These are phyloP conservation scores for Gryllus longicercus DNA, from an alignment of 2,888 invertebrate species.

Conservation along the genomic window DNA sequence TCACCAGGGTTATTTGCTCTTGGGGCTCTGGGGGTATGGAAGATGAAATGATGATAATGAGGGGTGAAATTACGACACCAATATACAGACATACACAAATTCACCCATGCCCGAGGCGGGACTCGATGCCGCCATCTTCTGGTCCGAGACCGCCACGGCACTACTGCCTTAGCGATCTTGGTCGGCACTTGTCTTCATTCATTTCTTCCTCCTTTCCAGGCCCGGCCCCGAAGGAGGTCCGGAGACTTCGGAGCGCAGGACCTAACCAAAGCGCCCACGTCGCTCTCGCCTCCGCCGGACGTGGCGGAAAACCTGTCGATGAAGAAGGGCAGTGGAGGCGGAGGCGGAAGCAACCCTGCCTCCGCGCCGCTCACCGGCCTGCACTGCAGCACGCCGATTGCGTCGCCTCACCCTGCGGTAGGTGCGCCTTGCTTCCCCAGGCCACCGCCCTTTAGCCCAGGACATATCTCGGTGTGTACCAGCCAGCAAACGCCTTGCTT, in stretches of 20 bases:
- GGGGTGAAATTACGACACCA: no score
- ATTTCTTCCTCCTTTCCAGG: conserved; percentile 48
- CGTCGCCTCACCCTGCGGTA: conserved; percentile 36
- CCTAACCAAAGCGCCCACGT: conserved; percentile 50
- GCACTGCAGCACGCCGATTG: conserved; percentile 38
- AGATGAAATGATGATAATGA: no score
- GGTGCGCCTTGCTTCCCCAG: neutral
- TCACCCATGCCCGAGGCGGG: no score
- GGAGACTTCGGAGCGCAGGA: conserved; percentile 69
- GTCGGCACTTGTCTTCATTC: no score
- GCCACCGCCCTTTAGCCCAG: conserved; percentile 11
- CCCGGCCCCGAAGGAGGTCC: conserved; percentile 76
- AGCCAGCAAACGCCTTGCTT: no score
- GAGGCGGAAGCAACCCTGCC: conserved; percentile 39
- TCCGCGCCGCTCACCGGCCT: conserved; percentile 40
- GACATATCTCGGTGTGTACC: no score
- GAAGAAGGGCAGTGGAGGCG: conserved; percentile 49
- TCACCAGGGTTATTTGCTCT: no score
- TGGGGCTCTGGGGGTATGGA: no score
- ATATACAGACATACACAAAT: no score
- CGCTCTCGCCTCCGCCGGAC: conserved; percentile 44
- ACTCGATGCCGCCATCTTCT: no score
- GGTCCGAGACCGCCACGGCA: no score
- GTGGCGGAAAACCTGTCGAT: conserved; percentile 60
- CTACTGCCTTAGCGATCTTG: no score